phyloP scores from a whole-genome alignment of 2,888 invertebrate species.

The Drosophila atroscutellata region DNA sequence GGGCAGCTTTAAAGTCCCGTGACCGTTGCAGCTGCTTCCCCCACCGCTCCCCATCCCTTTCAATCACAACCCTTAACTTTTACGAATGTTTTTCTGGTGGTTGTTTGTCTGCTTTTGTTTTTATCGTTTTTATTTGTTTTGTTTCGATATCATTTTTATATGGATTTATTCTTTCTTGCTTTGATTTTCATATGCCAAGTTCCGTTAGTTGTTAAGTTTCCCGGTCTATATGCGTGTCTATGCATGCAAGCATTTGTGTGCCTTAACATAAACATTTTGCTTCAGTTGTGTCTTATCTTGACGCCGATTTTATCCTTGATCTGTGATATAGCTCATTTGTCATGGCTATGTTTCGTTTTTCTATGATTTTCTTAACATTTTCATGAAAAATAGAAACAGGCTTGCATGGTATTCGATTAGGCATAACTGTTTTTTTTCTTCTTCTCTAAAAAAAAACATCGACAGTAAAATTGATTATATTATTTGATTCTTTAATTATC shows the following conservation, averaged over 20 bases:
- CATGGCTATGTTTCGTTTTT: conserved; percentile 5
- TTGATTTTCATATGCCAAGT: conserved; percentile 11
- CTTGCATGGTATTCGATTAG: conserved; percentile 29
- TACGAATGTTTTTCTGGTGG: conserved; percentile 15
- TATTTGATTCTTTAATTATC: conserved; percentile 23
- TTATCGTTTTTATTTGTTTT: conserved; percentile 47
- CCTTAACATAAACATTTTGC: conserved; percentile 23
- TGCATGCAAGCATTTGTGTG: background rate
- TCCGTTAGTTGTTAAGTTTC: conserved; percentile 15
- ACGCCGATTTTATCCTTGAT: conserved; percentile 7
- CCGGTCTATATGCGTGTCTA: background rate
- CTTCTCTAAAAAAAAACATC: conserved; percentile 50
- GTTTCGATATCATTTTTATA: conserved; percentile 41
- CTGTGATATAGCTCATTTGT: conserved; percentile 16
- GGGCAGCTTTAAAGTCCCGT: conserved; percentile 2
- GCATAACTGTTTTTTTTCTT: conserved; percentile 16
- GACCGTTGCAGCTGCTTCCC: background rate
- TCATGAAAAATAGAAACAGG: conserved; percentile 54
- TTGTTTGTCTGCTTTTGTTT: conserved; percentile 42
- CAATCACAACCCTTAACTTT: background rate
- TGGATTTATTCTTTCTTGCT: conserved; percentile 23
- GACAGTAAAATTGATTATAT: conserved; percentile 55
- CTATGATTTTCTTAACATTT: conserved; percentile 22
- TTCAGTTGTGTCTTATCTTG: conserved; percentile 5
- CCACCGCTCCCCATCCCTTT: background rate